Evolutionary conservation across 2,888 invertebrate species (phyloP), one percentile per base, ranked within the genome.

Genomic region (Vanessa cardui): DNA sequence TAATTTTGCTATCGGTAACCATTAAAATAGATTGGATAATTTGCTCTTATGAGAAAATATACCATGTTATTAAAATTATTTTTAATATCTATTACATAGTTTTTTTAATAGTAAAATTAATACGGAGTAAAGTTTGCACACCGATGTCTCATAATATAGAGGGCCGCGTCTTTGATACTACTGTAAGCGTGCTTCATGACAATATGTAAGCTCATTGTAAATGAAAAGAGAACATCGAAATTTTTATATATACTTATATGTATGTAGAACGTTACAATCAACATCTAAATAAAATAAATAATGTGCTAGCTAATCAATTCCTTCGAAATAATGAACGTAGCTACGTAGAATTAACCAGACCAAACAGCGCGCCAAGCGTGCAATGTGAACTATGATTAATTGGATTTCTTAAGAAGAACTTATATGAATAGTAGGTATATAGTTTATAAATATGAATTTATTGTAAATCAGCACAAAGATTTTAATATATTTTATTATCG

Each of bases 391-490:
- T 87, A 85, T 82, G 39, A 67, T 63, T 68, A 85, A 86, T 88
- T 85, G 86, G 85, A 85, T 89, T 64, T 85, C 82, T 80, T 86
- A 85, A 84, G 80, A 82, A 78, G 81, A 84, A 83, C 75, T 64
- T 77, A 80, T 81, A 80, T 80, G 83, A 80, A 86, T 89, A 90
- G 84, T 39, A 39, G 39, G 39, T 81, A 86, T 88, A 90, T 92
- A 90, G 88, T 90, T 88, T 88, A 90, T 89, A 84, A 86, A 82
- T 88, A 89, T 87, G 90, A 92, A 90, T 92, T 91, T 92, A 92
- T 91, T 87, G 89, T 92, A 92, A 92, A 91, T 89, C 92, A 92
- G 92, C 92, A 92, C 92, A 92, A 92, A 92, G 92, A 92, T 90
- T 91, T 72, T 92, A 92, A 92, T 92, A 92, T 92, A 92, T 92